Evolutionary conservation across 2,888 invertebrate genomes (phyloP).

Genomic region (Anorthoa munda): DNA sequence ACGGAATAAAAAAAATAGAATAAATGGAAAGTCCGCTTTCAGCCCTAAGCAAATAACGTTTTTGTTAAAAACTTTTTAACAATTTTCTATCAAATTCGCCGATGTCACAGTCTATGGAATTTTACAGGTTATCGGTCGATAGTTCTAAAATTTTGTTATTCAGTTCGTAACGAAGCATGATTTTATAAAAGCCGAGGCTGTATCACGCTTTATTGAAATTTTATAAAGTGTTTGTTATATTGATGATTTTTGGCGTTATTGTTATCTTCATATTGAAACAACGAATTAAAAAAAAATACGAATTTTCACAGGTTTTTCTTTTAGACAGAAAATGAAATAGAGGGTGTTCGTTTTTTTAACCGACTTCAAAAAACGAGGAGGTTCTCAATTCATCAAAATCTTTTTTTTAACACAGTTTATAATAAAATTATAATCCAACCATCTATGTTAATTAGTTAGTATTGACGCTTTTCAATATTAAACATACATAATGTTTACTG

Average conservation of each 20-base stretch:
- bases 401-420: too few relatives aligned
- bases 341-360: too few relatives aligned
- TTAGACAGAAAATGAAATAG: too few relatives aligned
- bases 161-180: constrained; percentile 32
- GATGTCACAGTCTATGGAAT: constrained; percentile 41
- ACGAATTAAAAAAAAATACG: not conserved
- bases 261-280: not conserved
- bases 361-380: too few relatives aligned
- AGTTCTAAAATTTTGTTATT: constrained; percentile 34
- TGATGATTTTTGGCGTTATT: constrained; percentile 5
- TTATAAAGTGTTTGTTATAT: not conserved
- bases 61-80: constrained; percentile 59
- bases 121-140: constrained; percentile 39
- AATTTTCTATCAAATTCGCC: constrained; percentile 53
- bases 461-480: too few relatives aligned
- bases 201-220: constrained; percentile 9
- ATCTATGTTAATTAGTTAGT: too few relatives aligned
- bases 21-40: constrained; percentile 32
- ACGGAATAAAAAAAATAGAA: constrained; percentile 36
- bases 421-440: too few relatives aligned
- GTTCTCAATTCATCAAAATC: too few relatives aligned
- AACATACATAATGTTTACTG: too few relatives aligned
- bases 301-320: not conserved
- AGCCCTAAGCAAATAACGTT: constrained; percentile 59
- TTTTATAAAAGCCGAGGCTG: constrained; percentile 32